Evolutionary conservation across 2,888 invertebrate species (phyloP).

Genomic region (Hydropsyche betteni): DNA sequence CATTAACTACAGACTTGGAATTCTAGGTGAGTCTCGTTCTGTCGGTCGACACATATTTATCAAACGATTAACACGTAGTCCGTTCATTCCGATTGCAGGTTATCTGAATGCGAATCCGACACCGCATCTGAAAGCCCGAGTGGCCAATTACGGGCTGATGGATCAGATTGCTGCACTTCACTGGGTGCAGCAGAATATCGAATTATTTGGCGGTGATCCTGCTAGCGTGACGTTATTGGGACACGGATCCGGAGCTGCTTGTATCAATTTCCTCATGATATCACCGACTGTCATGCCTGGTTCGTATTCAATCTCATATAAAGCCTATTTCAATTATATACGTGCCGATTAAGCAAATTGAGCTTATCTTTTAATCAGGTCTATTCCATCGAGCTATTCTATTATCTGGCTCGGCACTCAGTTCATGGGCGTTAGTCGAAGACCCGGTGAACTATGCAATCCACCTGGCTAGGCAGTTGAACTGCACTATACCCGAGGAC

Average conservation of each 20-base stretch:
- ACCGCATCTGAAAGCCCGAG: slow-evolving; percentile 84
- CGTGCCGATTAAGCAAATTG: too few relatives aligned
- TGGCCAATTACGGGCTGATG: slow-evolving; percentile 96
- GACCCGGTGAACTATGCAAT: slow-evolving; percentile 86
- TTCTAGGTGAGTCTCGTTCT: slow-evolving; percentile 71
- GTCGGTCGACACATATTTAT: too few relatives aligned
- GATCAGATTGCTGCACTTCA: slow-evolving; percentile 97
- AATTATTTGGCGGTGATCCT: slow-evolving; percentile 93
- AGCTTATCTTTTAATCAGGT: slow-evolving; percentile 62
- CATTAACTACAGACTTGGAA: slow-evolving; percentile 94
- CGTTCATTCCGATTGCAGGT: slow-evolving; percentile 63
- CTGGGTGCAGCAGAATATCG: slow-evolving; percentile 97
- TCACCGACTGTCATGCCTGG: slow-evolving; percentile 89
- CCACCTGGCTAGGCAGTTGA: slow-evolving; percentile 81
- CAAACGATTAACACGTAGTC: too few relatives aligned
- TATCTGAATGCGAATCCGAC: slow-evolving; percentile 90
- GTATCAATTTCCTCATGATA: slow-evolving; percentile 96
- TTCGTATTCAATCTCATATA: slow-evolving; percentile 53
- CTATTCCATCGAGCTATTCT: slow-evolving; percentile 89
- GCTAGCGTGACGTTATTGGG: slow-evolving; percentile 94
- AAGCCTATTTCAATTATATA: too few relatives aligned
- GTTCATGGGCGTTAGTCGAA: slow-evolving; percentile 90
- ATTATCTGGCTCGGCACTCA: slow-evolving; percentile 86
- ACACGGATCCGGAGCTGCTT: slow-evolving; percentile 96
- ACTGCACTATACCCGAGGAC: slow-evolving; percentile 85